Conservation (phyloP, 2,888 invertebrate genomes). For the Nemapogon koenigi region DNA sequence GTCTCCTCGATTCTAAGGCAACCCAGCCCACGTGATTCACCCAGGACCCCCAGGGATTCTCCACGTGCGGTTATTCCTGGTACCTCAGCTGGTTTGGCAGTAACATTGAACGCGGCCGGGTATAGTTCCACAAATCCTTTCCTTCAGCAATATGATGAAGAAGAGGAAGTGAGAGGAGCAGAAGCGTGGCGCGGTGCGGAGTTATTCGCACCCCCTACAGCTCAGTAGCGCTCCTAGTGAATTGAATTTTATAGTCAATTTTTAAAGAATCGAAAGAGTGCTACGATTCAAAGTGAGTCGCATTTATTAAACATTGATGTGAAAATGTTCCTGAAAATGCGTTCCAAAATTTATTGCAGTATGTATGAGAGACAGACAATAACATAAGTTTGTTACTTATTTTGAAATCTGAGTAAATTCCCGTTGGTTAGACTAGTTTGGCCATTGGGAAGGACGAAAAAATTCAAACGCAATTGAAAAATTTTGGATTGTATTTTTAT, state of each 20-base stretch:
- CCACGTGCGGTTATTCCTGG: constrained; percentile 57
- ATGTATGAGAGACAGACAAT: no score
- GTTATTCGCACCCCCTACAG: constrained; percentile 49
- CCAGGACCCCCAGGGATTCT: constrained; percentile 29
- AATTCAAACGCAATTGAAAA: no score
- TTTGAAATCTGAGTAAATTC: no score
- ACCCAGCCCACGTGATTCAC: constrained; percentile 37
- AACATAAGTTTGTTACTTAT: no score
- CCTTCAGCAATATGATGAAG: constrained; percentile 61
- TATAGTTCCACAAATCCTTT: constrained; percentile 68
- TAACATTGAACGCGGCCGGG: constrained; percentile 55
- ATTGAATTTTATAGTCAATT: constrained; percentile 63
- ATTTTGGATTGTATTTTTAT: no score
- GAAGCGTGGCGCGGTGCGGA: constrained; percentile 55
- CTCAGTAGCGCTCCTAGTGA: constrained; percentile 50
- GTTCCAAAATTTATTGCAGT: no score
- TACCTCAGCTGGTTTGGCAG: constrained; percentile 68
- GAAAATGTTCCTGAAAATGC: no score
- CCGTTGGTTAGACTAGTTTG: no score
- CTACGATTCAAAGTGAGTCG: constrained; percentile 51
- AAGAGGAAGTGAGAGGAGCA: constrained; percentile 37
- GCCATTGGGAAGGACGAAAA: no score
- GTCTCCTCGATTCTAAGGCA: constrained; percentile 52
- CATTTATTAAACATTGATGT: no score
- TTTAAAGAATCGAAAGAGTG: constrained; percentile 55